These are phyloP conservation scores for Lumbricus terrestris DNA, from an alignment of 2,888 invertebrate species.

Conservation along the genomic window DNA sequence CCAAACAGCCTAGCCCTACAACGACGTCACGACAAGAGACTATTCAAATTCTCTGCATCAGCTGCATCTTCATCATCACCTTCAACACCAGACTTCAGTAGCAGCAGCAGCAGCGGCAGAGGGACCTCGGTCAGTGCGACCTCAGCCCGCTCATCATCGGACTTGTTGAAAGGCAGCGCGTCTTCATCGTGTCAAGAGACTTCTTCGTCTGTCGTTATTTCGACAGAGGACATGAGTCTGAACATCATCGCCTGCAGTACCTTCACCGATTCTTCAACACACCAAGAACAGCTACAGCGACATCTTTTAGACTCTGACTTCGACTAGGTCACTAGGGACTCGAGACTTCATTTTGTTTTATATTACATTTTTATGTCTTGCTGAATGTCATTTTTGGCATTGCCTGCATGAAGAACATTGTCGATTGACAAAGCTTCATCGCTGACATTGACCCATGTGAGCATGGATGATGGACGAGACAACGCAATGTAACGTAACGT, in stretches of 20 bases:
- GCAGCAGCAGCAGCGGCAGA: neutral
- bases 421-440: too few relatives aligned
- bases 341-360: neutral
- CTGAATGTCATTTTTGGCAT: neutral
- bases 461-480: too few relatives aligned
- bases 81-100: neutral
- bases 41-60: constrained; percentile 67
- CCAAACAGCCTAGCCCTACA: constrained; percentile 79
- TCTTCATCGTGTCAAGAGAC: neutral
- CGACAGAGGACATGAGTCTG: neutral
- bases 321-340: neutral
- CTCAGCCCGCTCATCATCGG: neutral
- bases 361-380: neutral
- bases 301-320: neutral
- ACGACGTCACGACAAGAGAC: constrained; percentile 95
- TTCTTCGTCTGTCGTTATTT: neutral
- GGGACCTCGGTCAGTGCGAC: neutral
- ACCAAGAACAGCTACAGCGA: neutral
- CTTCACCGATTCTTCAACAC: neutral
- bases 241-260: neutral
- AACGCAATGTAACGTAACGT: too few relatives aligned
- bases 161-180: neutral
- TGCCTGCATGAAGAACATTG: too few relatives aligned
- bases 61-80: neutral
- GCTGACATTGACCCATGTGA: too few relatives aligned